phyloP scores from a whole-genome alignment of 2,113 vertebrate species.

The Hippolais icterina region DNA sequence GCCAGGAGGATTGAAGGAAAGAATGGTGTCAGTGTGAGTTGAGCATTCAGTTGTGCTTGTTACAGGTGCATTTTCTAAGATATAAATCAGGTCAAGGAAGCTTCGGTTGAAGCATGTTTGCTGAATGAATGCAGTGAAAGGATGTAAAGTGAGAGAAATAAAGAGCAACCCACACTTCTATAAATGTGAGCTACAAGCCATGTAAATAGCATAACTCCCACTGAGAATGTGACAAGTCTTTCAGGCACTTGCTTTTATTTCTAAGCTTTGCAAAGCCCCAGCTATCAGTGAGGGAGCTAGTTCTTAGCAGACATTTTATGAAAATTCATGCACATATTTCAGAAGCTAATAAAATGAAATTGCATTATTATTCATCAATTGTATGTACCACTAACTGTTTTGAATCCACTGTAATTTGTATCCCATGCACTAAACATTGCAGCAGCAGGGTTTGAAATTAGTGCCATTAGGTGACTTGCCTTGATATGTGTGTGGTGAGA shows the following conservation, averaged over 20 bases:
- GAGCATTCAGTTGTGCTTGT: not conserved
- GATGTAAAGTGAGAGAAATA: slow-evolving; percentile 25
- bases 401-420: slow-evolving; percentile 20
- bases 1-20: not conserved
- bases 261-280: not conserved
- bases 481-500: not conserved
- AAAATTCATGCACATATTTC: not conserved
- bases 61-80: not conserved
- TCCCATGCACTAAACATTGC: not conserved
- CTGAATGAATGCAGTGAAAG: not conserved
- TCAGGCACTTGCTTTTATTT: not conserved
- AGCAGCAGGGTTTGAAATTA: slow-evolving; percentile 28
- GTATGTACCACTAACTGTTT: not conserved
- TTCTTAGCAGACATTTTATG: not conserved
- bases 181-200: not conserved
- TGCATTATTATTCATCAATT: not conserved
- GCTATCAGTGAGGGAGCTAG: not conserved
- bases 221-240: not conserved
- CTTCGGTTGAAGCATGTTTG: not conserved
- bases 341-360: not conserved
- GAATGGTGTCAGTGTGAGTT: not conserved
- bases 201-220: not conserved
- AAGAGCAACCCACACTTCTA: not conserved
- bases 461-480: not conserved
- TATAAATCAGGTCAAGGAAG: not conserved